phyloP scores from a whole-genome alignment of 2,797 vertebrate species.

The Thripadectes ignobilis region DNA sequence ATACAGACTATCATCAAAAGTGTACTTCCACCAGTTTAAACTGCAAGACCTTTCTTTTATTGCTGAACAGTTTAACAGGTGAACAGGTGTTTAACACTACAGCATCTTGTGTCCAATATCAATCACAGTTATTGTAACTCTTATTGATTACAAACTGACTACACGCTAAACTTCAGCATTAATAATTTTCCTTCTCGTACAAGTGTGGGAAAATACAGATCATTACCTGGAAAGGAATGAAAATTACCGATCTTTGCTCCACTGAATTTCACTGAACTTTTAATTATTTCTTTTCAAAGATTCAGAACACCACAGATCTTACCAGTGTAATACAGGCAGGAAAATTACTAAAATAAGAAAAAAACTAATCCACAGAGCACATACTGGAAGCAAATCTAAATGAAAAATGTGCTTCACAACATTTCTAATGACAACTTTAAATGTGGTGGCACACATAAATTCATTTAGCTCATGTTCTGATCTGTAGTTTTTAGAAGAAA shows the following conservation, averaged over 20 bases:
- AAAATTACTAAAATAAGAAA: neutral
- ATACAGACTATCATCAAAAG: neutral
- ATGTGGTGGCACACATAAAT: neutral
- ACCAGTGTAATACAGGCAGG: neutral
- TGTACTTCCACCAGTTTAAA: neutral
- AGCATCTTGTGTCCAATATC: neutral
- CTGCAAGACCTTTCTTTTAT: neutral
- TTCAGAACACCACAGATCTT: neutral
- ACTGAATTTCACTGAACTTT: neutral
- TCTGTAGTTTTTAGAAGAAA: neutral
- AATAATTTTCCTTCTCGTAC: neutral
- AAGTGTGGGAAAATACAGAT: neutral
- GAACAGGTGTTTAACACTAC: neutral
- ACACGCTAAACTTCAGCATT: neutral
- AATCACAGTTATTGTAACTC: neutral
- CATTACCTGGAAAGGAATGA: neutral
- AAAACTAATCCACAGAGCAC: neutral
- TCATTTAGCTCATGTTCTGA: neutral
- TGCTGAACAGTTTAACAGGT: neutral
- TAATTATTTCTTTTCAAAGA: neutral
- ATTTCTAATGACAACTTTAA: neutral
- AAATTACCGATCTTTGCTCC: neutral
- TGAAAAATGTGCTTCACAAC: neutral
- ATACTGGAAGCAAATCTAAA: neutral
- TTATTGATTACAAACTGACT: neutral